Evolutionary conservation across 2,797 vertebrate species (phyloP).

Genomic region (Apodemus agrarius): DNA sequence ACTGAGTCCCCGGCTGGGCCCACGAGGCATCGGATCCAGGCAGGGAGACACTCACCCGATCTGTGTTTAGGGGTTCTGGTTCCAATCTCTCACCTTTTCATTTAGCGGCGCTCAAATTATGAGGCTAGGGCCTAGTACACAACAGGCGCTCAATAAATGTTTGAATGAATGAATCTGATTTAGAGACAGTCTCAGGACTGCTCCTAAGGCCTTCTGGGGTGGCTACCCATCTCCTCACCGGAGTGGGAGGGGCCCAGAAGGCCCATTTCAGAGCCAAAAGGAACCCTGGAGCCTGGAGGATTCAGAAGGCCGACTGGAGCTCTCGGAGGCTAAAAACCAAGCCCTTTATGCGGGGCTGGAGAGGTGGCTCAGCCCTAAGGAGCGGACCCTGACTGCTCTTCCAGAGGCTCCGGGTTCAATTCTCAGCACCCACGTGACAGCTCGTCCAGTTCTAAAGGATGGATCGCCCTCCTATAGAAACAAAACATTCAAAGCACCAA

Average conservation of each 20-base stretch:
- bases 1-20: constrained; percentile 40
- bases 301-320: not conserved
- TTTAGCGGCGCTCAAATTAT: not conserved
- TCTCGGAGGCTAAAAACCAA: not conserved
- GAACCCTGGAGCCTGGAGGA: not conserved
- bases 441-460: not conserved
- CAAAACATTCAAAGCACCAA: not conserved
- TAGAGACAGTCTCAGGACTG: not conserved
- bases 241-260: not conserved
- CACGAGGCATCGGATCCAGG: not conserved
- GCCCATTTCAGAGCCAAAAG: not conserved
- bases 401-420: not conserved
- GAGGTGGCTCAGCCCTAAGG: not conserved
- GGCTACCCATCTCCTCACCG: not conserved
- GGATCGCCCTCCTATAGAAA: no score
- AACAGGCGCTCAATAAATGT: constrained; percentile 51
- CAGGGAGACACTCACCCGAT: not conserved
- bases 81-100: not conserved
- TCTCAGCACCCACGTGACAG: not conserved
- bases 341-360: not conserved
- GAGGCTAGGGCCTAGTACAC: constrained; percentile 1
- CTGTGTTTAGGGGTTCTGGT: not conserved
- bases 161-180: not conserved
- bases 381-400: not conserved
- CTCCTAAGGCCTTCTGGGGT: not conserved